These are phyloP conservation scores for Macroglossus sobrinus DNA, from an alignment of 2,113 vertebrate genomes.

Conservation along the genomic window DNA sequence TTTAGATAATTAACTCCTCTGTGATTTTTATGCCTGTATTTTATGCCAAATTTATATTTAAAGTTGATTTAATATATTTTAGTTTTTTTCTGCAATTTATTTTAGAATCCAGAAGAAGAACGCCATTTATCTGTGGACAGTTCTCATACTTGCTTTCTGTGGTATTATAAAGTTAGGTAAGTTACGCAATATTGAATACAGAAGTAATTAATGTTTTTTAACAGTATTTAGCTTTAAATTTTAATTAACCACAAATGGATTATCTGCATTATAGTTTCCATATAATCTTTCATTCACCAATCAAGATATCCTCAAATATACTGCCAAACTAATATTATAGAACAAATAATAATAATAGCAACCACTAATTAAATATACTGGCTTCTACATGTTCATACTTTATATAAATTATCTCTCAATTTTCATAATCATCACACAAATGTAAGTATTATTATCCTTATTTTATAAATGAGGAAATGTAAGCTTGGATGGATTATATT, in stretches of 20 bases:
- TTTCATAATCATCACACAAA: background rate
- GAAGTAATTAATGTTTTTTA: conserved; percentile 13
- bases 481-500: background rate
- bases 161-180: conserved; percentile 60
- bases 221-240: background rate
- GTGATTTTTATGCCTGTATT: background rate
- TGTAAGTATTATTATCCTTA: background rate
- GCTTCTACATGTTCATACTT: background rate
- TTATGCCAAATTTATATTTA: background rate
- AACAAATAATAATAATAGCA: conserved; percentile 5
- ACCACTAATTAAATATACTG: background rate
- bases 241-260: background rate
- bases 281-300: conserved; percentile 12
- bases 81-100: conserved; percentile 16
- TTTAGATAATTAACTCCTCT: background rate
- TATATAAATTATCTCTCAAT: background rate
- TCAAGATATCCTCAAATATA: conserved; percentile 24
- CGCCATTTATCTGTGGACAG: conserved; percentile 19
- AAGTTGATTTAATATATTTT: background rate
- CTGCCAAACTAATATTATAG: background rate
- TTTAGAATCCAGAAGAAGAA: conserved; percentile 48
- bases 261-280: background rate
- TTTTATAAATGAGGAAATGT: background rate
- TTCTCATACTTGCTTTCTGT: conserved; percentile 58
- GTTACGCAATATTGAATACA: conserved; percentile 10